Conservation (phyloP, 2,113 vertebrate species). For the Chinchilla lanigera region DNA sequence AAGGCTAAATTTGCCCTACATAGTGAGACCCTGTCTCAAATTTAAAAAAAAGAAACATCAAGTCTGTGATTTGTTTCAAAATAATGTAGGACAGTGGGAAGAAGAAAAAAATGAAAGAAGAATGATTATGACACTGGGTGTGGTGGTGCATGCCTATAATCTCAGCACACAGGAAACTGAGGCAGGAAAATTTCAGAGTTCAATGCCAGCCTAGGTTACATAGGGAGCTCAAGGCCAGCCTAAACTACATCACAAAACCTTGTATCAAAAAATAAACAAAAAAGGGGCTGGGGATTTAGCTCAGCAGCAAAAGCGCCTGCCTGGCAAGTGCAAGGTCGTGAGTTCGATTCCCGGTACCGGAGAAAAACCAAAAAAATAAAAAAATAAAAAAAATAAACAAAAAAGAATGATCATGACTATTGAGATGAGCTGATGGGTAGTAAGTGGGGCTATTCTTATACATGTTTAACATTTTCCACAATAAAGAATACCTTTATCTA, state of each 20-base stretch:
- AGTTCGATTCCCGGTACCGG: too few relatives aligned
- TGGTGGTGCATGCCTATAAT: neutral
- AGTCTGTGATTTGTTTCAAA: neutral
- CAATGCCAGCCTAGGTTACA: neutral
- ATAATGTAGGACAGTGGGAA: neutral
- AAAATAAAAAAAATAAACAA: neutral
- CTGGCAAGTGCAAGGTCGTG: too few relatives aligned
- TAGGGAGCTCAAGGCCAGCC: neutral
- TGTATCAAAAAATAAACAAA: neutral
- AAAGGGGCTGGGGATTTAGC: too few relatives aligned
- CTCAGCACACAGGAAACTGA: neutral
- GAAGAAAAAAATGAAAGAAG: slow-evolving; percentile 38
- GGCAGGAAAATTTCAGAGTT: neutral
- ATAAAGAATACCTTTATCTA: neutral
- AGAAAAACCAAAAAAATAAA: too few relatives aligned
- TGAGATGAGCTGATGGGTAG: neutral
- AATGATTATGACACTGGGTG: neutral
- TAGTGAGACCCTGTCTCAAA: neutral
- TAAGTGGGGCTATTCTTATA: slow-evolving; percentile 2
- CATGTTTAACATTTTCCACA: neutral
- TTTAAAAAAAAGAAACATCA: neutral
- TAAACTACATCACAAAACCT: neutral
- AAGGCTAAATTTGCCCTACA: neutral
- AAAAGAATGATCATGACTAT: neutral
- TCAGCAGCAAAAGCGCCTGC: too few relatives aligned